Conservation (phyloP, 2,888 invertebrate genomes). For the Chalcosyrphus nemorum region DNA sequence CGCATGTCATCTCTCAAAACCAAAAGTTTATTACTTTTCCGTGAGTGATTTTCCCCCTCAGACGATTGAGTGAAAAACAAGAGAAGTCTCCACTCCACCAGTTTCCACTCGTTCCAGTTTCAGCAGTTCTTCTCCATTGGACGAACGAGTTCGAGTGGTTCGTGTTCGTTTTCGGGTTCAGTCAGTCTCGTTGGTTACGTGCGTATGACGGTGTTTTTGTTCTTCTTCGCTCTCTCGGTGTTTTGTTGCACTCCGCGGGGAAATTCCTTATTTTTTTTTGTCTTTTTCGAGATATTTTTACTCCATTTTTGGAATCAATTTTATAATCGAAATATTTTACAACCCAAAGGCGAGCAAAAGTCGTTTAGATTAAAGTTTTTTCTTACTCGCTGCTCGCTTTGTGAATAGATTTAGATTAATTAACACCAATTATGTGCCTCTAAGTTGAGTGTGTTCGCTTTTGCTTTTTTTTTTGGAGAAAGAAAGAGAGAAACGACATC, state of each 20-base stretch:
- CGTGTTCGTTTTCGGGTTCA: slow-evolving; percentile 29
- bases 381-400: slow-evolving; percentile 38
- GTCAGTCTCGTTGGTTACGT: too few species aligned
- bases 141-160: neutral
- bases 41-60: slow-evolving; percentile 26
- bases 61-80: slow-evolving; percentile 13
- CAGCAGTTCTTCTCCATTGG: neutral
- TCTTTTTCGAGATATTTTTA: slow-evolving; percentile 12
- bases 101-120: neutral
- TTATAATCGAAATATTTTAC: neutral
- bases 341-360: neutral
- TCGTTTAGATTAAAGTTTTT: neutral
- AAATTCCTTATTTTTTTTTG: slow-evolving; percentile 38
- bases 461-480: too few species aligned
- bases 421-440: slow-evolving; percentile 72
- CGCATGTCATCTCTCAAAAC: slow-evolving; percentile 42
- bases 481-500: slow-evolving; percentile 14
- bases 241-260: slow-evolving; percentile 35
- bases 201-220: slow-evolving; percentile 54
- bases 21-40: slow-evolving; percentile 10
- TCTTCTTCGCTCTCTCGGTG: slow-evolving; percentile 35
- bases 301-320: slow-evolving; percentile 13
- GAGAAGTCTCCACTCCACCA: slow-evolving; percentile 2
- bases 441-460: slow-evolving; percentile 48
- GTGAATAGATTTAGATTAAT: slow-evolving; percentile 60